Evolutionary conservation across 2,888 invertebrate genomes (phyloP), one percentile per base, ranked within the genome.

Genomic region (Rhogogaster chlorosoma): DNA sequence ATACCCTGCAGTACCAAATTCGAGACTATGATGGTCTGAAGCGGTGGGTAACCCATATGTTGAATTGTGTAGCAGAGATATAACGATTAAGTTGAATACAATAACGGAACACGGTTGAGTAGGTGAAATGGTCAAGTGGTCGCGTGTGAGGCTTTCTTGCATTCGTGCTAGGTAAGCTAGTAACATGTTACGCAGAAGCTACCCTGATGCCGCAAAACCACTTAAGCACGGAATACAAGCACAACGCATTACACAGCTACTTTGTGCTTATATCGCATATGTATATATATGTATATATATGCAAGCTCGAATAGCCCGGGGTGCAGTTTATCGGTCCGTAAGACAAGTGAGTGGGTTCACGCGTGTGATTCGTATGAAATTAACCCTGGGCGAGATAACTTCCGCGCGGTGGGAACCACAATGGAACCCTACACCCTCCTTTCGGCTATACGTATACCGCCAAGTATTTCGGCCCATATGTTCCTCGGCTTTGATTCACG

Each of bases 31-130:
- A 26, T 42, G 71, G 22, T 42, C 71, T 1, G 18, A 73, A 42
- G 22, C 71, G 26, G 3, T 29, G 84, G 53, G 77, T 80, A 85
- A 84, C 83, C 84, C 85, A 80, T 84, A 87, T 85, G 83, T 84
- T 84, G 85, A 83, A 22, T 10, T 53, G 15, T 29, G 49, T 26
- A 53, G 12, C 38, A 29, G 10, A 77, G 9, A 53, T 53, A 9
- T 10, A 77, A 18, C 57, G 78, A 3, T 36, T n/a, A 38, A 61
- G 49, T 61, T 61, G 12, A 12, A 80, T 26, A 49, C 70, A 83
- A 80, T 80, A 83, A 45, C 67, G 15, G 18, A 83, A 67, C 67
- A 70, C 32, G 83, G 26, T 70, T 67, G 61, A 36, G 67, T 67
- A n/a, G 12, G n/a, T 67, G 42, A 83, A 67, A 83, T 83, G 67